Base-by-base conservation (phyloP, 2,113 vertebrate genomes). In the Scomber colias region DNA sequence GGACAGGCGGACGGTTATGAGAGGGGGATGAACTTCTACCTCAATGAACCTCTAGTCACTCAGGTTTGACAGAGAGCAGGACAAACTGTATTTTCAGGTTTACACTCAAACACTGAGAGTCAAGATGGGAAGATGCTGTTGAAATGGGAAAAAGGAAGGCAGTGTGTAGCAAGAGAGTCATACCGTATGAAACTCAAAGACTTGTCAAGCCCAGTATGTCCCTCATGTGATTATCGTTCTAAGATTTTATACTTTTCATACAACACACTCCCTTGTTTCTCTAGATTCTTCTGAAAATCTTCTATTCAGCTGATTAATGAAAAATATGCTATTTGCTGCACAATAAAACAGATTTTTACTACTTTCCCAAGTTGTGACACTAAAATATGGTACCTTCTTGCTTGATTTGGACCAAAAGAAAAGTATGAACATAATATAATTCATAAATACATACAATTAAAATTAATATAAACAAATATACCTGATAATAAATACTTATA, bases 31-130 rank as follows among this genome's bases (percentile, higher is more conserved):
- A 90, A 71, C 50, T 81, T 89, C 57, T 87, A 63, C 62, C 81
- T 83, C 61, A 80, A 72, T 61, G 90, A 95, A 85, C 94, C 95
- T 60, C 78, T 96, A 81, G 96, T 97, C 82, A 98, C 97, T 0
- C 95, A 97, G 90, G 97, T 97, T 31, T 97, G 93, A 95, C 6
- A 3, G 50, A 76, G 31, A 72, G 46, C 5, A 50, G 2, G 45
- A 35, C 12, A 1, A 65, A 56, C 13, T 35, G n/a, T 1, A 31
- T 19, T 35, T 40, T 45, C 55, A 61, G 8, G 51, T 14, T 40
- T 30, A 59, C 4, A 56, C 13, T 50, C 9, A 5, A 46, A 19
- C 13, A 12, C 50, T 45, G 57, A 24, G 27, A 17, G 9, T 21
- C 12, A 21, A 11, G 31, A 19, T 17, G 65, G 40, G 64, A 50